Evolutionary conservation across 2,113 vertebrate genomes (phyloP).

Genomic region (Cyprinodon brontotheroides): DNA sequence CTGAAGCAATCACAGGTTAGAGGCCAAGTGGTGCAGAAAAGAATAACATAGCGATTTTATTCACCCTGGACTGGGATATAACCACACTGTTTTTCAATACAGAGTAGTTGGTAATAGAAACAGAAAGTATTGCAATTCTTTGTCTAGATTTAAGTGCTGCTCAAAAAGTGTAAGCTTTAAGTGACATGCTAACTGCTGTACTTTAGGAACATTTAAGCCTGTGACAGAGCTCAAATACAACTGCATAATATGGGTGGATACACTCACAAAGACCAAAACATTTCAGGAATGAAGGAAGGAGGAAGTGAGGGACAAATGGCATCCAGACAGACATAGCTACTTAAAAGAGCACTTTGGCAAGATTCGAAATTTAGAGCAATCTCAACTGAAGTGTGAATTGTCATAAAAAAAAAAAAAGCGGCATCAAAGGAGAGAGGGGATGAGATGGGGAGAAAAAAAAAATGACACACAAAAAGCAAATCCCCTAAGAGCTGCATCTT

Average conservation of each 20-base stretch:
- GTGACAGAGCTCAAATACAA: slow-evolving; percentile 25
- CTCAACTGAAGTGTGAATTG: slow-evolving; percentile 68
- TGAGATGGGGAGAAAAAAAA: slow-evolving; percentile 46
- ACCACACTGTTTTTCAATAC: neutral
- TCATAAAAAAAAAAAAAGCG: slow-evolving; percentile 36
- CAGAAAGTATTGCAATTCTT: neutral
- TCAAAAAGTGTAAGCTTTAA: slow-evolving; percentile 11
- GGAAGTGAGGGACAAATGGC: slow-evolving; percentile 36
- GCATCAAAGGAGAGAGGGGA: slow-evolving; percentile 52
- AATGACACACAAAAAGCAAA: slow-evolving; percentile 53
- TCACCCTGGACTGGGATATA: slow-evolving; percentile 1
- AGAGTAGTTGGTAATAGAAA: neutral
- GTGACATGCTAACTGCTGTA: slow-evolving; percentile 30
- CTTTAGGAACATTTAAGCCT: slow-evolving; percentile 25
- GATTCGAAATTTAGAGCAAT: slow-evolving; percentile 67
- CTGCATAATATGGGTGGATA: slow-evolving; percentile 28
- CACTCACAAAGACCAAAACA: slow-evolving; percentile 34
- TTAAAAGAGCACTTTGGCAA: slow-evolving; percentile 61
- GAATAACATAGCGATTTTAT: slow-evolving; percentile 28
- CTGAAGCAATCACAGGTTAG: slow-evolving; percentile 39
- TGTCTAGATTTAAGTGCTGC: neutral
- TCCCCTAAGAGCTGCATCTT: slow-evolving; percentile 60
- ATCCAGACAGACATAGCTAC: slow-evolving; percentile 53
- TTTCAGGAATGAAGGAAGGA: slow-evolving; percentile 3
- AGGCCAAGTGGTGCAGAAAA: slow-evolving; percentile 4